Conservation (phyloP, 2,888 invertebrate genomes). For the Caprella mutica region DNA sequence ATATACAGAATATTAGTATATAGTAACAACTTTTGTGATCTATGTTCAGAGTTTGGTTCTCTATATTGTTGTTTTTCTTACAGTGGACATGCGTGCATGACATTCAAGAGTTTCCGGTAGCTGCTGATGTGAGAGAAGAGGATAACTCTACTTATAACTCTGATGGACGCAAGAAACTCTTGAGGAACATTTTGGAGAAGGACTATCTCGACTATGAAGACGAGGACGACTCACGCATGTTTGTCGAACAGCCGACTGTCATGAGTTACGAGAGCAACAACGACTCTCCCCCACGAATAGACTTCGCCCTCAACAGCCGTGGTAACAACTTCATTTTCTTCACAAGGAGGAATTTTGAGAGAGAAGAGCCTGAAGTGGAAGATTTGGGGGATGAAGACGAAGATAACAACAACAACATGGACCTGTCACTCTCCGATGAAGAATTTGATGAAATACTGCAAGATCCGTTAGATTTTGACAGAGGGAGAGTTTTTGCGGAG, state of each 20-base stretch:
- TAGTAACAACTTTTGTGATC: too few species aligned
- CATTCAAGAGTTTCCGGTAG: slow-evolving; percentile 53
- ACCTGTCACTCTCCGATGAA: too few species aligned
- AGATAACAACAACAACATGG: neutral
- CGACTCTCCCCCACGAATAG: slow-evolving; percentile 23
- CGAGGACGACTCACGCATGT: too few species aligned
- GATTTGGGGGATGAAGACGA: slow-evolving; percentile 7
- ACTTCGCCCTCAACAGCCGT: slow-evolving; percentile 19
- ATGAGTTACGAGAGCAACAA: neutral
- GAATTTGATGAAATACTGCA: neutral
- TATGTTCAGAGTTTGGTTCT: too few species aligned
- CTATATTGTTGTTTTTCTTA: slow-evolving; percentile 36
- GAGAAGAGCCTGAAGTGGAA: slow-evolving; percentile 6
- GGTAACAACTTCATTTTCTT: slow-evolving; percentile 13
- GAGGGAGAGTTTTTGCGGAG: too few species aligned
- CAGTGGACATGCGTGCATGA: slow-evolving; percentile 91
- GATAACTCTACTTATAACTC: neutral
- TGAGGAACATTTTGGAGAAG: too few species aligned
- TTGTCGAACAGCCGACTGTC: neutral
- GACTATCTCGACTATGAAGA: neutral
- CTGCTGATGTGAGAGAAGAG: neutral
- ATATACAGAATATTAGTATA: too few species aligned
- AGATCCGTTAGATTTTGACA: neutral
- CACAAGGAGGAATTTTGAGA: neutral
- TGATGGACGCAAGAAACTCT: neutral